Evolutionary conservation across 35 echinoderm and acorn worm species (phyloP), one percentile per base, ranked within the genome.

Genomic region (Anneissia japonica): DNA sequence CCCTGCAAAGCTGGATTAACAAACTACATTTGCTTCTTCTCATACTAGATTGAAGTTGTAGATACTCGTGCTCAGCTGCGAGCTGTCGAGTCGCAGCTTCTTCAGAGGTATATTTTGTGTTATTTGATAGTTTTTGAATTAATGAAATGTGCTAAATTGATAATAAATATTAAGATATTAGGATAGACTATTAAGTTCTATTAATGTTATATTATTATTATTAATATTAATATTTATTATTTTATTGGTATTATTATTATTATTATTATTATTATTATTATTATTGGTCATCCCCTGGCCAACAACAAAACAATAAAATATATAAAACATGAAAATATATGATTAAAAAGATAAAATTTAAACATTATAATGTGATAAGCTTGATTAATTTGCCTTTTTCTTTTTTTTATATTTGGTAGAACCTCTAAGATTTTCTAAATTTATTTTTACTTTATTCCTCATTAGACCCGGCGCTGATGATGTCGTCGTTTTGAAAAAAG

Each of bases 401-500:
- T 13, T 64, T 64, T 64, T 64, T 64, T 64, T 13, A 13, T 64
- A 64, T n/a, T n/a, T n/a, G n/a, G n/a, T n/a, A n/a, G n/a, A n/a
- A n/a, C n/a, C n/a, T 78, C 31, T 34, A 12, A 78, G 11, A 32
- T 12, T 13, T 28, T 11, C 13, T 14, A 34, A 32, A 13, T 82
- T 35, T 12, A 17, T 43, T 40, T 46, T 43, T 43, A 32, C 43
- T 82, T 43, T 31, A 7, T 23, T 90, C 46, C 26, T 64, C 73
- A 36, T 12, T 43, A 96, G 93, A 72, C 93, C 93, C 35, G 93
- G 87, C 72, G 92, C 85, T 37, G 96, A 99, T 92, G 96, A 94
- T 81, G 92, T 99, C 4, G 41, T 92, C 1, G 92, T 94, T 0
- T 51, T 94, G 23, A 99, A 99, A 90, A 94, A 90, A 73, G 96